Percentiles rank a stretch among this genome's conserved stretches.
These are phyloP conservation scores for Cacatua alba DNA, from an alignment of 2,113 vertebrate genomes.

Conservation along the genomic window DNA sequence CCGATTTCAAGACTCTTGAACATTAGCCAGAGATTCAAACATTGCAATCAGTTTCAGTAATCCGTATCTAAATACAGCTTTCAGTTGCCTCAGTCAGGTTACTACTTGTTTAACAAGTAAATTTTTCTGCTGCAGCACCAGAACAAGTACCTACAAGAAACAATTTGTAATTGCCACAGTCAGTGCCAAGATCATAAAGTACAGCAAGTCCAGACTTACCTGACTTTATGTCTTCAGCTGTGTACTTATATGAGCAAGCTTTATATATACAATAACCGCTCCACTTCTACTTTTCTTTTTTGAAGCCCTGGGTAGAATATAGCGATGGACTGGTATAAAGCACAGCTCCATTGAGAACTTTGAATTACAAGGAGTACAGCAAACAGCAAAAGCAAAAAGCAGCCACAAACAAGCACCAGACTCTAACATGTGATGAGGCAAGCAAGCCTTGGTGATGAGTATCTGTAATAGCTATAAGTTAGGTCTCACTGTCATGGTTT, in stretches of 20 bases:
- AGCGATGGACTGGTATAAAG: background rate
- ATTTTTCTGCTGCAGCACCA: background rate
- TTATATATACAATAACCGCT: background rate
- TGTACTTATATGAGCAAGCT: background rate
- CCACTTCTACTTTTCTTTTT: background rate
- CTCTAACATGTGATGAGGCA: background rate
- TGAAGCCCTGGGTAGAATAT: background rate
- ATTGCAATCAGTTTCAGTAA: background rate
- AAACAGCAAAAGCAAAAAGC: background rate
- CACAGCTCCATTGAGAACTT: background rate
- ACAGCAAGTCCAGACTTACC: conserved; percentile 1
- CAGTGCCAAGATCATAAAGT: background rate
- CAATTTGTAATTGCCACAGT: background rate
- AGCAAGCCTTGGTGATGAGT: background rate
- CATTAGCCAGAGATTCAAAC: background rate
- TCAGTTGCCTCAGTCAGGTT: background rate
- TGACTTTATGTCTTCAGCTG: background rate
- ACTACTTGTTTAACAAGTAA: background rate
- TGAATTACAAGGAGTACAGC: background rate
- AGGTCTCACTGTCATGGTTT: background rate
- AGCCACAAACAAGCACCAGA: background rate
- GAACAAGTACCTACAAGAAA: conserved; percentile 19
- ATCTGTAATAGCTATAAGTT: background rate
- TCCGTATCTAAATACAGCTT: background rate
- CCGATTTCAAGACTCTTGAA: background rate